Evolutionary conservation across 1,140 invertebrate species (phyloP).

Genomic region (Lysiphlebus fabarum): DNA sequence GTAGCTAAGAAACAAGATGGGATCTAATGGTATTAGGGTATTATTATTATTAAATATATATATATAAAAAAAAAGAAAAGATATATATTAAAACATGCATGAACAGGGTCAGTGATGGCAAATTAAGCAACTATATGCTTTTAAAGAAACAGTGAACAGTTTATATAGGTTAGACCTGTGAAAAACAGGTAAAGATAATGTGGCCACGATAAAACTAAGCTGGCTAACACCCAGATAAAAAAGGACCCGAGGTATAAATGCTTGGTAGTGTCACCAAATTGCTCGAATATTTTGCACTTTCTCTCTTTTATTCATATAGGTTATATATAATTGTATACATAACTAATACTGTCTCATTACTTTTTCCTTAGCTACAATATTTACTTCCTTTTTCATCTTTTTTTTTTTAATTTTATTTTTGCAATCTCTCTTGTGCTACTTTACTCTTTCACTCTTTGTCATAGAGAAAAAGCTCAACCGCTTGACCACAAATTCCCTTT

Average conservation of each 20-base stretch:
- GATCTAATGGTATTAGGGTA: no score
- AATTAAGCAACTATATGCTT: conserved; percentile 12
- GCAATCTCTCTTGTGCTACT: background rate
- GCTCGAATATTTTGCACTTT: conserved; percentile 45
- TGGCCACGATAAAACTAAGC: conserved; percentile 48
- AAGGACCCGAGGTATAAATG: conserved; percentile 36
- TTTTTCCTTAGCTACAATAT: background rate
- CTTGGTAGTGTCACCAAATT: conserved; percentile 47
- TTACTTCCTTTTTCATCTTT: background rate
- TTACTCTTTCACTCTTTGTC: background rate
- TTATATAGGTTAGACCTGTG: conserved; percentile 5
- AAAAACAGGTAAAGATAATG: conserved; percentile 37
- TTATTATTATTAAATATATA: no score
- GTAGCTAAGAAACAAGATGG: conserved; percentile 29
- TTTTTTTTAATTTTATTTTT: background rate
- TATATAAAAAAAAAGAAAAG: no score
- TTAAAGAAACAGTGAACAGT: conserved; percentile 16
- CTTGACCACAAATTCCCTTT: conserved; percentile 30
- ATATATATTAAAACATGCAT: background rate
- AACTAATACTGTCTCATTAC: background rate
- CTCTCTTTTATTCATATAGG: conserved; percentile 4
- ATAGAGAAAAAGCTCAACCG: conserved; percentile 20
- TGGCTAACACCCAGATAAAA: conserved; percentile 42
- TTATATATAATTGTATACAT: background rate
- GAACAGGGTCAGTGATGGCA: conserved; percentile 12